phyloP scores from a whole-genome alignment of 2,797 vertebrate species.

The Chaetodon trifasciatus region DNA sequence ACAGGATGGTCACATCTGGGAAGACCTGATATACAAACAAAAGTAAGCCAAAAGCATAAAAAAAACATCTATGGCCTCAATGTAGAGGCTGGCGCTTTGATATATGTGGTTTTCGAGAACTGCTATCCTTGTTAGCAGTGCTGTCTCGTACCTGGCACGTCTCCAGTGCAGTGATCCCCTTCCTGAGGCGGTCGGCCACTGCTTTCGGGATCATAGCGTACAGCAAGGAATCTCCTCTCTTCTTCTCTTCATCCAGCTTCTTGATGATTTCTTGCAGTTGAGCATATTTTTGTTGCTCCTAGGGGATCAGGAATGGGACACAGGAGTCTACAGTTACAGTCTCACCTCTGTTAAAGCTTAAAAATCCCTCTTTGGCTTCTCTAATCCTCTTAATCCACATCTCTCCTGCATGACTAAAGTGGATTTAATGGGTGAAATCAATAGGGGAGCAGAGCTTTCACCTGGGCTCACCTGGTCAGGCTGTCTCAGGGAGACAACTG shows the following conservation, averaged over 20 bases:
- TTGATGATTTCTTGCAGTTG: conserved; percentile 87
- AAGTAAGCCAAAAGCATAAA: too few relatives aligned
- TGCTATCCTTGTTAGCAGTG: neutral
- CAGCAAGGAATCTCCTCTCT: conserved; percentile 83
- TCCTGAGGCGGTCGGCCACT: conserved; percentile 84
- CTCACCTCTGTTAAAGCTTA: conserved; percentile 46
- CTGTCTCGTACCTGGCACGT: conserved; percentile 82
- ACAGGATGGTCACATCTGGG: conserved; percentile 86
- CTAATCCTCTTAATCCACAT: conserved; percentile 72
- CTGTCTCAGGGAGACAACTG: conserved; percentile 4
- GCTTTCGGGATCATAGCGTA: conserved; percentile 88
- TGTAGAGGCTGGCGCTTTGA: neutral
- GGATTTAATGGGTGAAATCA: conserved; percentile 65
- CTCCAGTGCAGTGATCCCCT: conserved; percentile 85
- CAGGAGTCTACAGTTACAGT: conserved; percentile 56
- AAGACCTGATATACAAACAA: conserved; percentile 75
- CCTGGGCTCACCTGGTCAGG: conserved; percentile 56
- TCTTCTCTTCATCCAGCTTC: conserved; percentile 86
- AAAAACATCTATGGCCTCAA: neutral
- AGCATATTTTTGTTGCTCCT: conserved; percentile 87
- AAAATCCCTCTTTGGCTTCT: conserved; percentile 52
- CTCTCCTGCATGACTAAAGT: conserved; percentile 53
- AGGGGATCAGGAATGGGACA: conserved; percentile 45
- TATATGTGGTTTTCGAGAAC: neutral
- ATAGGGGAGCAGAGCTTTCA: conserved; percentile 41